A percentile compares a stretch with the other conserved stretches of the same genome.
phyloP scores from a whole-genome alignment of 2,888 invertebrate species.

The Endotricha flammealis region DNA sequence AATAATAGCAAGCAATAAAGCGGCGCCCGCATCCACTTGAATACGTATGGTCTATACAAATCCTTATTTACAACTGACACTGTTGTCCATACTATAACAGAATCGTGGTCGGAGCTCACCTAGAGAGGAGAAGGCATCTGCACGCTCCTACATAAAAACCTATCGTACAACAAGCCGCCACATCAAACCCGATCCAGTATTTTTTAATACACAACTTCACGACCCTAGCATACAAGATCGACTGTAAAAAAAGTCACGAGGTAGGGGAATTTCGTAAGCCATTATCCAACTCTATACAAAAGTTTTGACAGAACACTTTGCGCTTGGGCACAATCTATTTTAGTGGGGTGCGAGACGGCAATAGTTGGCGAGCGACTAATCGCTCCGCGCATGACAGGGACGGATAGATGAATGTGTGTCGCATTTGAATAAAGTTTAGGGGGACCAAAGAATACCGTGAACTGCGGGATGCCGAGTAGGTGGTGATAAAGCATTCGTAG shows the following conservation, averaged over 20 bases:
- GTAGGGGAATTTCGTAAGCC: constrained; percentile 78
- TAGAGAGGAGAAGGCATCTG: constrained; percentile 65
- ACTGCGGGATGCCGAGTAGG: constrained; percentile 76
- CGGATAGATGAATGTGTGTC: constrained; percentile 64
- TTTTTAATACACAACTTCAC: constrained; percentile 72
- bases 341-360: constrained; percentile 66
- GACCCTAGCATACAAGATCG: constrained; percentile 64
- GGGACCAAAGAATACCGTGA: constrained; percentile 67
- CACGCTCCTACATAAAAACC: constrained; percentile 50
- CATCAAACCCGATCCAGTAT: constrained; percentile 57
- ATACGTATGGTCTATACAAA: constrained; percentile 76
- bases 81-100: constrained; percentile 69
- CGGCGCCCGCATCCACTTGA: constrained; percentile 53
- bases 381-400: constrained; percentile 52
- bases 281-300: constrained; percentile 71
- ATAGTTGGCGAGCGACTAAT: constrained; percentile 48
- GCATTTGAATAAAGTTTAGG: constrained; percentile 76
- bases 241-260: constrained; percentile 74
- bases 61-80: constrained; percentile 78
- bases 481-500: constrained; percentile 78
- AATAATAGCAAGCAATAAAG: constrained; percentile 45
- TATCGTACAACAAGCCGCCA: constrained; percentile 51
- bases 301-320: constrained; percentile 77
- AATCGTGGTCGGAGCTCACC: constrained; percentile 57
- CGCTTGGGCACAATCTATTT: constrained; percentile 78